Base-by-base conservation (phyloP, 2,797 vertebrate genomes). In the Chelidonichthys spinosus region DNA sequence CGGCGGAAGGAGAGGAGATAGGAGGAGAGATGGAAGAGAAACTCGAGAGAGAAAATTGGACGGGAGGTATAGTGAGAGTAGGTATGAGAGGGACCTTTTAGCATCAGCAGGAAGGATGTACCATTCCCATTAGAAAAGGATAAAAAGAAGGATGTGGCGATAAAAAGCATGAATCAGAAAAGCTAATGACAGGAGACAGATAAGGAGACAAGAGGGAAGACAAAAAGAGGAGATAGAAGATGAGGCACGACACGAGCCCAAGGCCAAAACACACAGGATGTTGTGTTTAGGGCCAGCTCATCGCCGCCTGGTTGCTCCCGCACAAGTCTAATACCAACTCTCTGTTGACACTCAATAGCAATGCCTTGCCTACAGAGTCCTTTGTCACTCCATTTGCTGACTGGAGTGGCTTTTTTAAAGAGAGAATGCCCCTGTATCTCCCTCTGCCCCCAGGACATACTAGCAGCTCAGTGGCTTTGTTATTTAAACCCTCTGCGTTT, bases 351-450 rank as follows among this genome's bases (percentile, higher is more conserved):
- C 91, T 93, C 91, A 95, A 95, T 94, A 93, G 93, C 92, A 90
- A 90, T 93, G 92, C 89, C 89, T 93, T 92, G 86, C 90, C 92
- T 93, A 92, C 87, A 90, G 89, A 93, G 91, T 91, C 92, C 91
- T 93, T 95, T 94, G 93, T 95, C 92, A 93, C 82, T 92, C 87
- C 93, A 94, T 94, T 94, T 95, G 94, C 94, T 95, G 94, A 95
- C 94, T 95, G 90, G 92, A 95, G 92, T 92, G 94, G 92, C 92
- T 93, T 94, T 94, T 94, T 93, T 92, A 90, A 90, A 93, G 89
- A 92, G 92, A 93, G 91, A 93, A 94, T 93, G 87, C 87, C 92
- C 86, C 90, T 88, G 92, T 93, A 92, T 93, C 92, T 93, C 91
- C 89, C 93, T 91, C 89, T 93, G 92, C 92, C 92, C 92, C 92